A percentile compares a stretch with the other conserved stretches of the same genome.
phyloP scores from a whole-genome alignment of 2,888 invertebrate species.

The Drosophila nr. perissopoda region DNA sequence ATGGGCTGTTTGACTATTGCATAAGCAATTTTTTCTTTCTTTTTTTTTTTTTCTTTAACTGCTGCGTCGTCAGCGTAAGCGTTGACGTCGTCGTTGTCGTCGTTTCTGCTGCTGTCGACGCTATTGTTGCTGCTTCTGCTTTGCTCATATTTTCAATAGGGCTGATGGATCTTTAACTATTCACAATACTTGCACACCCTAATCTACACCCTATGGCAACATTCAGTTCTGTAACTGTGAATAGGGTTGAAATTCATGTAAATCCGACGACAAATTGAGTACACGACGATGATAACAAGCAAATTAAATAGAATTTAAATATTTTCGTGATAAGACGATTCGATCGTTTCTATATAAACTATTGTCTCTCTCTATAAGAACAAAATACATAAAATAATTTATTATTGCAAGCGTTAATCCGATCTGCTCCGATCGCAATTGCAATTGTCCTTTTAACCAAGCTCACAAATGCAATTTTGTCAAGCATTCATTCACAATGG shows the following conservation, averaged over 20 bases:
- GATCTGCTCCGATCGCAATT: background rate
- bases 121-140: conserved; percentile 8
- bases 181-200: conserved; percentile 5
- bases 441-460: background rate
- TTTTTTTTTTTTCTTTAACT: conserved; percentile 54
- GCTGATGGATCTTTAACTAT: conserved; percentile 18
- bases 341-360: background rate
- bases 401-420: background rate
- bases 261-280: background rate
- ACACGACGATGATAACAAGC: background rate
- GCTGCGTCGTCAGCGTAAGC: conserved; percentile 31
- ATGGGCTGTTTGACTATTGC: conserved; percentile 58
- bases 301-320: background rate
- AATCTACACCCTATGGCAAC: background rate
- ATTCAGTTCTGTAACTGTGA: background rate
- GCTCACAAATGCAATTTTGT: background rate
- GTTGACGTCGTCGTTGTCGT: conserved; percentile 7
- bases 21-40: conserved; percentile 63
- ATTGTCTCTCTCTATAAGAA: background rate
- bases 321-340: background rate
- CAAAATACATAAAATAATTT: background rate
- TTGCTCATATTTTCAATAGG: conserved; percentile 27
- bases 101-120: conserved; percentile 24
- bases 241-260: background rate
- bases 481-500: background rate